Base-by-base conservation (phyloP, 2,113 vertebrate genomes). In the Urocitellus parryii region DNA sequence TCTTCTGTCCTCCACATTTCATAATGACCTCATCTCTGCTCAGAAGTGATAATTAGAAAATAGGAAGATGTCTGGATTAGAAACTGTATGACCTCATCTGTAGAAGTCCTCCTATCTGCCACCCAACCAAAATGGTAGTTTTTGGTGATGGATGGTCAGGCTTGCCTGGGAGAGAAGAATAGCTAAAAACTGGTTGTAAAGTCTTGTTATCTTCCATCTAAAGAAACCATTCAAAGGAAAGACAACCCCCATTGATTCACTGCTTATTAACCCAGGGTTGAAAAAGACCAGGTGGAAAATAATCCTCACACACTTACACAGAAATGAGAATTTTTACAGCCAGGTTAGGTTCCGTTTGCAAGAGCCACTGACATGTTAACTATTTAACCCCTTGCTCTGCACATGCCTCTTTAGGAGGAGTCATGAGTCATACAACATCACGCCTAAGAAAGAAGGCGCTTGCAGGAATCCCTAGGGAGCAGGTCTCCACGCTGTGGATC, bases 401-500 rank as follows among this genome's bases (percentile, higher is more conserved):
- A 86, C 92, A 25, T n/a, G 6, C 51, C 42, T 79, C 63, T 88
- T 32, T 8, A 53, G 42, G 42, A 20, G 42, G 7, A 14, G 58
- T 39, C 32, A 39, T 25, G 37, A 48, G 61, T 53, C 45, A 27
- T 20, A 34, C 27, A 25, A 20, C 14, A 12, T 27, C 56, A 45
- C 3, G 5, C 67, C 56, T 13, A 39, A 87, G 84, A 27, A 65
- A 17, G 4, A 73, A 27, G 18, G 6, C 7, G 4, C 51, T 18
- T 61, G 32, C 6, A 32, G n/a, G 18, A 65, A 10, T 34, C 74
- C 48, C 1, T 8, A 16, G 34, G 4, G 45, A 18, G 45, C 1
- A 2, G 18, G 5, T 63, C 22, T 6, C 2, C 51, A 20, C 29
- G 0, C 5, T 20, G 6, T 2, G 18, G 24, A 27, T 45, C 32